Base-by-base conservation (phyloP, 2,797 vertebrate species). In the Triplophysa yarkandensis region DNA sequence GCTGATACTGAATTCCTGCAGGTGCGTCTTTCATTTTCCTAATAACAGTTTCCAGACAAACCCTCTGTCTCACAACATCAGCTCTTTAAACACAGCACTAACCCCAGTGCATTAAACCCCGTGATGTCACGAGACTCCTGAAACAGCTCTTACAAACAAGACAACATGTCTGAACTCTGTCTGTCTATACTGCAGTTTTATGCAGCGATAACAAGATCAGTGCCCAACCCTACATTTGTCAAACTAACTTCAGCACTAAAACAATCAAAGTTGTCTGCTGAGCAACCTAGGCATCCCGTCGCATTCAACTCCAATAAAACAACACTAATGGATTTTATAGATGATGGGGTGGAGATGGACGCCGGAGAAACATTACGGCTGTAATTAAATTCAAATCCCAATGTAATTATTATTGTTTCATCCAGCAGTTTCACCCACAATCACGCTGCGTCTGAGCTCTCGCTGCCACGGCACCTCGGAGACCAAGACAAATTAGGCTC, bases 401-500 rank as follows among this genome's bases (percentile, higher is more conserved):
- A 78, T 71, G 76, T 83, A 86, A 88, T 87, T 86, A 84, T 80
- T 87, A 85, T 86, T 84, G 86, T 89, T 88, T 89, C 78, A 84
- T 85, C 83, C 74, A 78, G 82, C 77, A 82, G 80, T 80, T 65
- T 73, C 69, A 60, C 60, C 84, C 80, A 81, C 83, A 83, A 81
- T 83, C 83, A 77, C 44, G 23, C 78, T 64, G 21, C 83, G 85
- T 86, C 84, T 82, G 81, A 85, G 84, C 84, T 79, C 86, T 89
- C 85, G 79, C 84, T 90, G 79, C 83, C 87, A 88, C 87, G 85
- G 89, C 89, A 90, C 83, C 83, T 85, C 80, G 0, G 85, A 89
- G 89, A 89, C 85, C 83, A 85, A 91, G 90, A 92, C 87, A 88
- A 92, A 92, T 92, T 88, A 90, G 84, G 78, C 80, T 70, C 85